These are phyloP conservation scores for Limenitis camilla DNA, from an alignment of 2,888 invertebrate genomes.

Conservation along the genomic window DNA sequence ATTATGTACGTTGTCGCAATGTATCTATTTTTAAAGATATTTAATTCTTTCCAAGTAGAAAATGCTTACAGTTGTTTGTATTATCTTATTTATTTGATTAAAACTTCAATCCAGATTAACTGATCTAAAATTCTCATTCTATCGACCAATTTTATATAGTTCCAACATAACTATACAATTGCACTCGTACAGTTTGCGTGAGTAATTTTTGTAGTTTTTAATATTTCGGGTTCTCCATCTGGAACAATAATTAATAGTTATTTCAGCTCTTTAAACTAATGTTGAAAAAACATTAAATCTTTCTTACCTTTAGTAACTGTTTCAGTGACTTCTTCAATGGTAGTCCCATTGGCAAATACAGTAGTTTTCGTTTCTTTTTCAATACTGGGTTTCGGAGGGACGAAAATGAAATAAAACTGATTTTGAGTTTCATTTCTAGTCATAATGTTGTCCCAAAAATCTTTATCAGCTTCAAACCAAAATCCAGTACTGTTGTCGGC, in stretches of 20 bases:
- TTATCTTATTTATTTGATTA: too few relatives aligned
- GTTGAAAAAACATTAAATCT: neutral
- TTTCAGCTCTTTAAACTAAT: too few relatives aligned
- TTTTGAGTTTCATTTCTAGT: conserved; percentile 23
- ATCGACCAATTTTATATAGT: too few relatives aligned
- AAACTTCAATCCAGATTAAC: too few relatives aligned
- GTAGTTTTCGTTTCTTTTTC: conserved; percentile 37
- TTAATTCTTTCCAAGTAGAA: too few relatives aligned
- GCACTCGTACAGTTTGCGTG: neutral
- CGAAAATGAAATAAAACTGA: conserved; percentile 35
- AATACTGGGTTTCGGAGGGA: conserved; percentile 31
- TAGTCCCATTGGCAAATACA: conserved; percentile 44
- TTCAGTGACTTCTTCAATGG: conserved; percentile 37
- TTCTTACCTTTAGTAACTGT: conserved; percentile 13
- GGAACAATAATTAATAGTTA: neutral
- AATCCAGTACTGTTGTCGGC: neutral
- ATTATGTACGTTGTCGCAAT: too few relatives aligned
- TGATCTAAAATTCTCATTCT: too few relatives aligned
- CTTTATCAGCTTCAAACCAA: conserved; percentile 15
- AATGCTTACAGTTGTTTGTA: too few relatives aligned
- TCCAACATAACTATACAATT: neutral
- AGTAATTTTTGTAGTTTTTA: conserved; percentile 1
- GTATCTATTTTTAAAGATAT: too few relatives aligned
- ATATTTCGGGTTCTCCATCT: conserved; percentile 9
- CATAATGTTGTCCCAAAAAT: conserved; percentile 28